Evolutionary conservation across 2,888 invertebrate species (phyloP), one percentile per base, ranked within the genome.

Genomic region (Melanargia galathea): DNA sequence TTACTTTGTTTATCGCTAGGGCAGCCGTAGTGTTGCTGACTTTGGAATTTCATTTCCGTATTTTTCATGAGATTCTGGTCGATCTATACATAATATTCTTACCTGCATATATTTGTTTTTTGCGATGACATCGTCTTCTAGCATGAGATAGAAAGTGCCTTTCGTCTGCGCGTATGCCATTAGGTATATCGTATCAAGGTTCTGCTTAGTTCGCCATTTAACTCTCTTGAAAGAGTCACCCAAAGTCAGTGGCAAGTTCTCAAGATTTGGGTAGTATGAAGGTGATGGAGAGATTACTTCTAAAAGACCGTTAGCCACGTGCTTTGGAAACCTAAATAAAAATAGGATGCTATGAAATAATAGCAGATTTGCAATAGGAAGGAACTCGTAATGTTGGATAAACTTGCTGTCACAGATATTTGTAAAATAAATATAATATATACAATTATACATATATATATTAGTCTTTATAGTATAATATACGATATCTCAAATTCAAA

Each of bases 131-230:
- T 99, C 98, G 79, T 99, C 98, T 84, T 99, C 98, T 8, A 99
- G 89, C 93, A 98, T 96, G 18, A 98, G 93, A 80, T 98, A 99
- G 84, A 96, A 98, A 0, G 94, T 94, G 63, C 96, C 98, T 80
- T 95, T 95, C 0, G 95, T 93, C 75, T 97, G 96, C 0, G 97
- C 96, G 78, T 98, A 98, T 63, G 98, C 95, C 98, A 99, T 99
- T 13, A 99, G 92, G 83, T 96, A 99, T 0, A 97, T 95, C 77
- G 96, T 97, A 82, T 99, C 98, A 62, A 98, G 90, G 82, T 98
- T 98, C 82, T 99, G 98, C 77, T 99, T 99, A 3, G 98, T 97
- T 59, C 98, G 92, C 98, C 98, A 99, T 60, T 94, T 93, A 0
- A 96, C 95, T 0, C 98, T 93, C 77, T 97, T 97, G 67, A 93